These are phyloP conservation scores for Sarcophaga variegata DNA, from an alignment of 2,888 invertebrate species.

Conservation along the genomic window DNA sequence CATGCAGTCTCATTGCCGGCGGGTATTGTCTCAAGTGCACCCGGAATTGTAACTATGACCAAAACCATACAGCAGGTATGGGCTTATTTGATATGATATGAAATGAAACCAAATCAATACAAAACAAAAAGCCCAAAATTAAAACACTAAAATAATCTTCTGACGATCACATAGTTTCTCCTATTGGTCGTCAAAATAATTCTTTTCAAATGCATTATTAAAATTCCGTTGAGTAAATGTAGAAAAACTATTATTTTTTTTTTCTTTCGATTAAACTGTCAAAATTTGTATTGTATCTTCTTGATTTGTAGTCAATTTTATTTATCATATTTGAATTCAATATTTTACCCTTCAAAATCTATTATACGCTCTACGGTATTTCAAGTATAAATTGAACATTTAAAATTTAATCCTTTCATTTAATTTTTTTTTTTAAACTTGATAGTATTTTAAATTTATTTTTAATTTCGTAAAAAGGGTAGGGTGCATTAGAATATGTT, in stretches of 20 bases:
- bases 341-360: background rate
- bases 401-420: background rate
- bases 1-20: slow-evolving; percentile 83
- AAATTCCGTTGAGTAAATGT: slow-evolving; percentile 17
- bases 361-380: background rate
- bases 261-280: slow-evolving; percentile 5
- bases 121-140: slow-evolving; percentile 33
- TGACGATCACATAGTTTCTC: slow-evolving; percentile 38
- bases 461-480: slow-evolving; percentile 49
- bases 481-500: slow-evolving; percentile 59
- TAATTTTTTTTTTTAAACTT: background rate
- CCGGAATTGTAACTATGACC: slow-evolving; percentile 86
- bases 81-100: slow-evolving; percentile 25
- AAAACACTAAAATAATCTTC: slow-evolving; percentile 17
- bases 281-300: slow-evolving; percentile 7
- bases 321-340: slow-evolving; percentile 27
- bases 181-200: slow-evolving; percentile 29
- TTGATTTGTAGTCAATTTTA: slow-evolving; percentile 32
- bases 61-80: slow-evolving; percentile 83
- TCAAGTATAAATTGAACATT: background rate
- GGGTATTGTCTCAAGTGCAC: slow-evolving; percentile 83
- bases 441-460: slow-evolving; percentile 3
- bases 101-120: slow-evolving; percentile 42
- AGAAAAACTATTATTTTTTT: background rate
- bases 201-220: slow-evolving; percentile 31